Evolutionary conservation across 64 coral and sea anemone species (phyloP).

Genomic region (Acropora tenuis): DNA sequence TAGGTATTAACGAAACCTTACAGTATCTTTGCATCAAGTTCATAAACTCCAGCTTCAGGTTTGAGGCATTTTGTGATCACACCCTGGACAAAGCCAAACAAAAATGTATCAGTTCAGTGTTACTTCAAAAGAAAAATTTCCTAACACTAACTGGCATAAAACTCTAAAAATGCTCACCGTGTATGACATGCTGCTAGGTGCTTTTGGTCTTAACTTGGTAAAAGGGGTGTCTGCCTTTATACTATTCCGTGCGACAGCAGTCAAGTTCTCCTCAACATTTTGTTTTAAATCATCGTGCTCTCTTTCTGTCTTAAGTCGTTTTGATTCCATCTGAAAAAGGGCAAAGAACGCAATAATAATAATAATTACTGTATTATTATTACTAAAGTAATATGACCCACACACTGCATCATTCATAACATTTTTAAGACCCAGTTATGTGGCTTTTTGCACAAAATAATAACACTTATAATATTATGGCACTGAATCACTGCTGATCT

Average conservation of each 20-base stretch:
- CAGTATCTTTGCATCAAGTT: slow-evolving; percentile 74
- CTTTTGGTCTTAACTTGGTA: neutral
- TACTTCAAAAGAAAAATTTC: neutral
- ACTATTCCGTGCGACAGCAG: neutral
- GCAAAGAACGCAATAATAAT: neutral
- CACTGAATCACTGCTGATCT: neutral
- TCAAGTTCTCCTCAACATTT: neutral
- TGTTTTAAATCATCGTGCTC: neutral
- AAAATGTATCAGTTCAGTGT: neutral
- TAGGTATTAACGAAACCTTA: neutral
- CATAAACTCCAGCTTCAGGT: slow-evolving; percentile 74
- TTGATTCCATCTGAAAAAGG: slow-evolving; percentile 13
- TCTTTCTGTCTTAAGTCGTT: neutral
- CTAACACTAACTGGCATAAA: neutral
- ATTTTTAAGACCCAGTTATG: no score
- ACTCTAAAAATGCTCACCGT: neutral
- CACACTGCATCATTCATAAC: no score
- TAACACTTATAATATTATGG: neutral
- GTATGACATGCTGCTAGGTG: slow-evolving; percentile 21
- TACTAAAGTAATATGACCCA: no score
- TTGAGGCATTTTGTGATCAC: slow-evolving; percentile 55
- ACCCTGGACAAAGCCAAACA: slow-evolving; percentile 25
- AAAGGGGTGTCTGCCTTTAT: no score
- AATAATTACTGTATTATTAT: no score
- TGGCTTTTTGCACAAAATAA: no score